Evolutionary conservation across 2,888 invertebrate genomes (phyloP).

Genomic region (Nycteola revayana): DNA sequence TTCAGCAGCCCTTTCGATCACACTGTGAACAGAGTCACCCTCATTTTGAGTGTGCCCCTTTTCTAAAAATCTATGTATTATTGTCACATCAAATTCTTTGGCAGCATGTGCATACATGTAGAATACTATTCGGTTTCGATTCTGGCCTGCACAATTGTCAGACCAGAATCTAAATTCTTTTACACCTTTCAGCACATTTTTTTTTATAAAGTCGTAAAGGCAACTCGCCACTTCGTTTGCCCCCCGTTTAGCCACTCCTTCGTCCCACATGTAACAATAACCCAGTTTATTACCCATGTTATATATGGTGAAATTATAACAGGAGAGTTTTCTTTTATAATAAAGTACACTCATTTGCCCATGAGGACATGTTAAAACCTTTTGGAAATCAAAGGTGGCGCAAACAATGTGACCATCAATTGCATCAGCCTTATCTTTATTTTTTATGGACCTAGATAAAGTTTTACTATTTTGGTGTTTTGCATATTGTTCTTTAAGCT

Average conservation of each 20-base stretch:
- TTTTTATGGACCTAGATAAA: neutral
- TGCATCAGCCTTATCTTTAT: neutral
- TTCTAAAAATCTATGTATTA: too few relatives aligned
- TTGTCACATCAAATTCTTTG: too few relatives aligned
- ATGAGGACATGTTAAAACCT: neutral
- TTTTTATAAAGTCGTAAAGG: too few relatives aligned
- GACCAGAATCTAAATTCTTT: too few relatives aligned
- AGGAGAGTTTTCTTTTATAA: slow-evolving; percentile 4
- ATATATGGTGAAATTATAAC: slow-evolving; percentile 4
- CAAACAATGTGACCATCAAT: neutral
- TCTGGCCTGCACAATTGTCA: too few relatives aligned
- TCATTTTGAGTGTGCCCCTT: too few relatives aligned
- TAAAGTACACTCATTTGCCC: slow-evolving; percentile 1
- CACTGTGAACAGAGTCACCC: too few relatives aligned
- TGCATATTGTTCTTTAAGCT: neutral
- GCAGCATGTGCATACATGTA: too few relatives aligned
- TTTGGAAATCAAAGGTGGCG: slow-evolving; percentile 4
- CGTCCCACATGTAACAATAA: slow-evolving; percentile 3
- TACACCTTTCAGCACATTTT: too few relatives aligned
- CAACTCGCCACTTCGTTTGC: neutral
- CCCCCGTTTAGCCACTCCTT: slow-evolving; percentile 1
- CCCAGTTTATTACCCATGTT: slow-evolving; percentile 1
- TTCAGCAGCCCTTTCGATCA: too few relatives aligned
- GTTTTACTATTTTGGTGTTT: neutral
- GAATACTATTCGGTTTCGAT: too few relatives aligned